phyloP scores from a whole-genome alignment of 2,113 vertebrate genomes.

The Baryphthengus martii region DNA sequence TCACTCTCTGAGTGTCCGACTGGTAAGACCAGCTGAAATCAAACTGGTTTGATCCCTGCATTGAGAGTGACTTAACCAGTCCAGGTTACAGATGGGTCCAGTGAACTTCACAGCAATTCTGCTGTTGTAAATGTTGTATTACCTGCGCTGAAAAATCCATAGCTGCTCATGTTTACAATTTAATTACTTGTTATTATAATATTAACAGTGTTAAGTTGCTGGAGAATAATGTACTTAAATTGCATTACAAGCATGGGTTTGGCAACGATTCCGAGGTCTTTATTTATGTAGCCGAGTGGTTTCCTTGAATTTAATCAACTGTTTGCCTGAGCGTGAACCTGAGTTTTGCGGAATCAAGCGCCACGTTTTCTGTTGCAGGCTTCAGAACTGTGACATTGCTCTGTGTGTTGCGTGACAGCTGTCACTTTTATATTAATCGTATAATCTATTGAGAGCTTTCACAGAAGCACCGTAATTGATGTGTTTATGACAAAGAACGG shows the following conservation, averaged over 20 bases:
- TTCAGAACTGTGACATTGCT: neutral
- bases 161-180: neutral
- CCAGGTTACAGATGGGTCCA: neutral
- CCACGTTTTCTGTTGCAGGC: neutral
- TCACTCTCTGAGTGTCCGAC: neutral
- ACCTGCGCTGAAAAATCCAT: neutral
- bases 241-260: neutral
- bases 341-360: neutral
- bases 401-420: neutral
- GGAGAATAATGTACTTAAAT: neutral
- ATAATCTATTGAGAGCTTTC: neutral
- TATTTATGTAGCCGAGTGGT: neutral
- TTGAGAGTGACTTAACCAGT: neutral
- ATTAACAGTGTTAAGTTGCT: neutral
- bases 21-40: neutral
- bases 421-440: neutral
- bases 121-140: neutral
- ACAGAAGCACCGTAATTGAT: neutral
- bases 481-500: constrained; percentile 11
- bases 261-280: neutral
- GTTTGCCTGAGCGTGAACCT: neutral
- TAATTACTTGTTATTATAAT: neutral
- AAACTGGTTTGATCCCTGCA: neutral
- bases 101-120: neutral
- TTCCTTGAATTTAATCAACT: neutral